Conservation (phyloP, 2,113 vertebrate genomes). For the Sapajus apella region DNA sequence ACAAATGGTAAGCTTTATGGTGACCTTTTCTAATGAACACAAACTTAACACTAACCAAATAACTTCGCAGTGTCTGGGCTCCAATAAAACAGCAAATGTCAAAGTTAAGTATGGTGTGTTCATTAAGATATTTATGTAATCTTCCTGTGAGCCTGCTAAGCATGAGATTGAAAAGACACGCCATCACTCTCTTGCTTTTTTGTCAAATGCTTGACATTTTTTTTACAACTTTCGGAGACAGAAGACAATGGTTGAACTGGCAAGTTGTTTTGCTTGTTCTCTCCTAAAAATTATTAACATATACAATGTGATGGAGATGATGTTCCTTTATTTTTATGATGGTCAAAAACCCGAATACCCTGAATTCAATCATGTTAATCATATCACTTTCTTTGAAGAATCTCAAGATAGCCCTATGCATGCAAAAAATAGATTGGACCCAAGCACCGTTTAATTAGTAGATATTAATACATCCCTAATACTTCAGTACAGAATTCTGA, state of each 20-base stretch:
- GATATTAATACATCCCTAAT: not conserved
- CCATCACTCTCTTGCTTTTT: not conserved
- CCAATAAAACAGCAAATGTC: not conserved
- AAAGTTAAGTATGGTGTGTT: not conserved
- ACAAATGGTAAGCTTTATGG: not conserved
- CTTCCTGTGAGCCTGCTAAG: not conserved
- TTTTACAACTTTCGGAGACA: not conserved
- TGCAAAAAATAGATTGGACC: not conserved
- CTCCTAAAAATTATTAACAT: not conserved
- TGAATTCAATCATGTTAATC: not conserved
- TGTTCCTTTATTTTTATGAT: not conserved
- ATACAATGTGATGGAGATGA: not conserved
- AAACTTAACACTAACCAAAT: not conserved
- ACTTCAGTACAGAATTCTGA: not conserved
- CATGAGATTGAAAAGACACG: not conserved
- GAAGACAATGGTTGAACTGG: not conserved
- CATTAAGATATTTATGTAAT: not conserved
- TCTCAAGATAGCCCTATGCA: too few relatives aligned
- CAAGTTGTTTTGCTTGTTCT: not conserved
- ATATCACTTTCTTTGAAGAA: not conserved
- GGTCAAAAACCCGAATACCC: not conserved
- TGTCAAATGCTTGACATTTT: not conserved
- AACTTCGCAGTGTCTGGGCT: not conserved
- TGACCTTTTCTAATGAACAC: not conserved
- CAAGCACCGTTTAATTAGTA: not conserved